A percentile compares a stretch with the other conserved stretches of the same genome.
These are phyloP conservation scores for Enteromius thamalakanensis DNA, from an alignment of 2,797 vertebrate genomes.

Conservation along the genomic window DNA sequence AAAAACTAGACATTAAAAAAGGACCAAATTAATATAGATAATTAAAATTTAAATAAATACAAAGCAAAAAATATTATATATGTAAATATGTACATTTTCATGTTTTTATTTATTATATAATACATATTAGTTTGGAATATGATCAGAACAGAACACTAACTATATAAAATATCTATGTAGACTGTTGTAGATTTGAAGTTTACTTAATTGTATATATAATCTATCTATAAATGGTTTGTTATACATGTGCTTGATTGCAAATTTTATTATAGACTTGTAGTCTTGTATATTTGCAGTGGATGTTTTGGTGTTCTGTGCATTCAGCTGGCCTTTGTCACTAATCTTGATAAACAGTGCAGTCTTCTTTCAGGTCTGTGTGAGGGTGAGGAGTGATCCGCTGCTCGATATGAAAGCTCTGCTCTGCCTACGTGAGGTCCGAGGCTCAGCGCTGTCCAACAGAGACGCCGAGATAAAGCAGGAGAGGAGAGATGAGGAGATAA, in stretches of 20 bases:
- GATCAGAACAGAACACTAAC: no score
- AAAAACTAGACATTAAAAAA: no score
- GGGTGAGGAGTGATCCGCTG: constrained; percentile 26
- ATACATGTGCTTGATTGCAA: neutral
- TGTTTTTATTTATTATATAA: no score
- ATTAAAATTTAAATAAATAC: no score
- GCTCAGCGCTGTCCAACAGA: neutral
- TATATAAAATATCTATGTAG: no score
- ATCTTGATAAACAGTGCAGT: constrained; percentile 28
- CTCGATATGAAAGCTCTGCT: constrained; percentile 1
- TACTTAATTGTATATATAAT: neutral
- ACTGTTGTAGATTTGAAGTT: no score
- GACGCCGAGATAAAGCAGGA: constrained; percentile 33
- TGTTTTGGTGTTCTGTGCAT: constrained; percentile 11
- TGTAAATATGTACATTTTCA: no score
- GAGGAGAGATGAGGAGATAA: constrained; percentile 37
- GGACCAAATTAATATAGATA: no score
- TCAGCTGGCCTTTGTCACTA: constrained; percentile 23
- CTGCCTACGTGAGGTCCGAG: constrained; percentile 47
- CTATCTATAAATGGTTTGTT: neutral
- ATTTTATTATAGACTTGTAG: neutral
- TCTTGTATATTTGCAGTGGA: constrained; percentile 1
- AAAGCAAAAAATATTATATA: no score
- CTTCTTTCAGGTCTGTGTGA: constrained; percentile 18
- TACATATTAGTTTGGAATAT: no score